Evolutionary conservation across 2,888 invertebrate species (phyloP).

Genomic region (Morpho achilles): DNA sequence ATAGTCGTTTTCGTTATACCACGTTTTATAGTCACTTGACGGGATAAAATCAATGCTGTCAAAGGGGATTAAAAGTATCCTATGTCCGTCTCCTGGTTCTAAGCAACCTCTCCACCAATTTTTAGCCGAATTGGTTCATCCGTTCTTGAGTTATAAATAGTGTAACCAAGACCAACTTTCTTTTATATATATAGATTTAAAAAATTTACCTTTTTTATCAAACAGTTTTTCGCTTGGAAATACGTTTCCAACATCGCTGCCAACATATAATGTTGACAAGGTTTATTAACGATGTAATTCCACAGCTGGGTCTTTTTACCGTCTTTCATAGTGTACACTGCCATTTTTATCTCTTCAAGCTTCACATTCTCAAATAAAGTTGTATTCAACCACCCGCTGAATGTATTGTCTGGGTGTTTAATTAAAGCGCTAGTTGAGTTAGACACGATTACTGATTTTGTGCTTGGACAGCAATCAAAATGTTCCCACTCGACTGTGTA

Average conservation of each 20-base stretch:
- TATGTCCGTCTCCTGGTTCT: too few species aligned
- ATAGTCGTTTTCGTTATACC: too few species aligned
- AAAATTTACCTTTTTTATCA: conserved; percentile 33
- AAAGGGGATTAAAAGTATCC: too few species aligned
- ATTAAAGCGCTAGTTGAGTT: conserved; percentile 20
- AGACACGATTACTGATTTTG: conserved; percentile 37
- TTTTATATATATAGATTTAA: too few species aligned
- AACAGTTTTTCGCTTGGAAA: conserved; percentile 32
- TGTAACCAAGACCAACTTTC: too few species aligned
- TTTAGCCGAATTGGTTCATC: too few species aligned
- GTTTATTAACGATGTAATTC: conserved; percentile 38
- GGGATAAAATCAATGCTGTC: too few species aligned
- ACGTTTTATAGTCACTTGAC: too few species aligned
- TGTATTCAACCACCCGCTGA: conserved; percentile 32
- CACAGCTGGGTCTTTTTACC: conserved; percentile 32
- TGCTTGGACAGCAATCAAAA: conserved; percentile 38
- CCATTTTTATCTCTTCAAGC: conserved; percentile 39
- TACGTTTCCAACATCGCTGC: conserved; percentile 28
- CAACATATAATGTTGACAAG: conserved; percentile 40
- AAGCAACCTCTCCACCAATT: too few species aligned
- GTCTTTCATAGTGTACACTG: conserved; percentile 33
- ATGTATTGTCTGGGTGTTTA: conserved; percentile 24
- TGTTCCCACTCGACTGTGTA: conserved; percentile 34
- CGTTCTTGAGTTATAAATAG: too few species aligned
- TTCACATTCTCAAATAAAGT: conserved; percentile 31